Evolutionary conservation across 1,140 invertebrate species (phyloP), one percentile per base, ranked within the genome.

Genomic region (Ceratoteleas bidentatus): DNA sequence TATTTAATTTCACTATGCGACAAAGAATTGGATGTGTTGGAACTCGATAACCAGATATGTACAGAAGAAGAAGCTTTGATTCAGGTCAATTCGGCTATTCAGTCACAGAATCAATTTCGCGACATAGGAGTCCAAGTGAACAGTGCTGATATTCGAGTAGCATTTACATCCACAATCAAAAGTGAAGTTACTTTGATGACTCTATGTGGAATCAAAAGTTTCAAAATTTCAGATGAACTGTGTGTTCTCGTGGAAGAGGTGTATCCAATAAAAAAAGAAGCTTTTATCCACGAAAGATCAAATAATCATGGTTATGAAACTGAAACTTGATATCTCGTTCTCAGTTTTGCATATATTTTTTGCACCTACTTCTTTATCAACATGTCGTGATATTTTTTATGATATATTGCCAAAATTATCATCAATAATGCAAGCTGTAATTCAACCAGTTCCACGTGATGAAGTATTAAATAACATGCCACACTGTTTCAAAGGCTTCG

Each of bases 241-340:
- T 6, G 6, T 16, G 15, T 8, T 6, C 49, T 15, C 14, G 49
- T 52, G 6, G 13, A 24, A 8, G 49, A 52, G 24, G 6, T 15
- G 8, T 52, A 6, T 16, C 49, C 49, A 15, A 24, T 14, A 52
- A 52, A 24, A 16, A 54, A 68, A 47, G 10, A 34, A 11, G 0
- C 8, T n/a, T 43, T 47, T 68, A 36, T 56, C 13, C n/a, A 56
- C 64, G 0, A 47, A 9, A 15, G 34, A 13, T 1, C 15, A 57
- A 56, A 68, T 68, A 9, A 47, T 68, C 11, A 43, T 68, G 8
- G 40, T 47, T 2, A 57, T 57, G 64, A 57, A 68, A 47, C 40
- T 68, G 6, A 68, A 68, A 68, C n/a, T 68, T 10, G 64, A 68
- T 57, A 34, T 68, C 7, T 2, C 52, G 1, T 52, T 68, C 0